These are phyloP conservation scores for Mactra quadrangularis DNA, from an alignment of 1,140 invertebrate species.

Conservation along the genomic window DNA sequence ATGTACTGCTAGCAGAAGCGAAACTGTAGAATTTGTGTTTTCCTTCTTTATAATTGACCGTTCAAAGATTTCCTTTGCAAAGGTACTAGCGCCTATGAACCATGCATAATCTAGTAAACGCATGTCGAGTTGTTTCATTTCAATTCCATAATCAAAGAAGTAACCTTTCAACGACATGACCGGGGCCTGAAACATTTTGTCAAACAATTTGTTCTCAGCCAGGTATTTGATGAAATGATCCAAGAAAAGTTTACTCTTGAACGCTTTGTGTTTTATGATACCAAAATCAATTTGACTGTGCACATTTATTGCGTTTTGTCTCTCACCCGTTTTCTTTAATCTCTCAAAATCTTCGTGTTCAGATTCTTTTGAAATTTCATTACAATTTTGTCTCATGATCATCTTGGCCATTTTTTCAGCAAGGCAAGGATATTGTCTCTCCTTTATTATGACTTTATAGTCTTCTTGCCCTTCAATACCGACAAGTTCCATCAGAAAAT, in stretches of 20 bases:
- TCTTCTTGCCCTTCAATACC: background rate
- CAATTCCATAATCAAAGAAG: conserved; percentile 46
- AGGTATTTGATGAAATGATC: conserved; percentile 20
- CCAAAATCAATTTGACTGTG: conserved; percentile 34
- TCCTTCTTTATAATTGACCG: background rate
- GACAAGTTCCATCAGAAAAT: conserved; percentile 38
- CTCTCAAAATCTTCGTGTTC: conserved; percentile 1
- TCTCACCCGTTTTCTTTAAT: background rate
- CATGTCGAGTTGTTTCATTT: conserved; percentile 29
- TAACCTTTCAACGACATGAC: conserved; percentile 35
- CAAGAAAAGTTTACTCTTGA: conserved; percentile 8
- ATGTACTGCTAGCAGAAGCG: conserved; percentile 39
- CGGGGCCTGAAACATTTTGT: conserved; percentile 5
- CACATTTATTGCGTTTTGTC: background rate
- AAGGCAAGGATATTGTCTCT: background rate
- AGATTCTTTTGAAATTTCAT: background rate
- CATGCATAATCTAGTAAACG: conserved; percentile 24
- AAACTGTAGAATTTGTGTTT: background rate
- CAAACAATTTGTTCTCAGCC: background rate
- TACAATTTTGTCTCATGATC: conserved; percentile 21
- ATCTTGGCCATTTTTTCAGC: conserved; percentile 12
- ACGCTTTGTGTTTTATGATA: conserved; percentile 36
- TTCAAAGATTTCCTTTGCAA: conserved; percentile 20
- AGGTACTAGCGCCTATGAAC: conserved; percentile 9
- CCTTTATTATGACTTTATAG: conserved; percentile 1